Evolutionary conservation across 2,797 vertebrate genomes (phyloP), one percentile per base, ranked within the genome.

Genomic region (Protosalanx chinensis): DNA sequence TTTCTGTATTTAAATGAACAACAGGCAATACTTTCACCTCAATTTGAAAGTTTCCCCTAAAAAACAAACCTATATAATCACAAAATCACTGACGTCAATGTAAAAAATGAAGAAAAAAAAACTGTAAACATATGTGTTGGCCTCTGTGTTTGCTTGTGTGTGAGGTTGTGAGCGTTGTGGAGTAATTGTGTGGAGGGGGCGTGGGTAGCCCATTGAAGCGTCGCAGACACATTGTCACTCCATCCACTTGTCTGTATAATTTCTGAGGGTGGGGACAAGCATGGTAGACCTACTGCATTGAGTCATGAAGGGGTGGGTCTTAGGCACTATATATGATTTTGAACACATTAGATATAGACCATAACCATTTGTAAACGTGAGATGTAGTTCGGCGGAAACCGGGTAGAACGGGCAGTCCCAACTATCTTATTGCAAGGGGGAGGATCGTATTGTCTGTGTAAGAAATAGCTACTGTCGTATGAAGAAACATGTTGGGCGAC

Each of bases 311-410:
- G 88, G 91, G 87, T 68, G 90, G 89, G 85, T 37, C 88, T 88
- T 88, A 79, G 77, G 80, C 76, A 46, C 49, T 30, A 68, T 92
- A 92, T 92, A 91, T 92, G 89, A 87, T 86, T 88, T 87, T 81
- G 83, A 81, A 88, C 86, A 87, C 87, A 87, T 81, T 87, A 87
- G 87, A 84, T 72, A 78, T 82, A 74, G 60, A 61, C 72, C 72
- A 78, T 71, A 81, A 79, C 76, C 86, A 86, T 82, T 90, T 81
- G 82, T 81, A 86, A 80, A 83, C 83, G 75, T 64, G 79, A 67
- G 77, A 67, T 61, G 65, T 65, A 80, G 86, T 81, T 86, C 85
- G 85, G 88, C 84, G 89, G 27, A 51, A 59, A 63, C 61, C 37
- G 27, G 49, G 80, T 68, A 51, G 33, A 67, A 77, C 70, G 78